These are phyloP conservation scores for Elachura formosa DNA, from an alignment of 2,113 vertebrate genomes.

Conservation along the genomic window DNA sequence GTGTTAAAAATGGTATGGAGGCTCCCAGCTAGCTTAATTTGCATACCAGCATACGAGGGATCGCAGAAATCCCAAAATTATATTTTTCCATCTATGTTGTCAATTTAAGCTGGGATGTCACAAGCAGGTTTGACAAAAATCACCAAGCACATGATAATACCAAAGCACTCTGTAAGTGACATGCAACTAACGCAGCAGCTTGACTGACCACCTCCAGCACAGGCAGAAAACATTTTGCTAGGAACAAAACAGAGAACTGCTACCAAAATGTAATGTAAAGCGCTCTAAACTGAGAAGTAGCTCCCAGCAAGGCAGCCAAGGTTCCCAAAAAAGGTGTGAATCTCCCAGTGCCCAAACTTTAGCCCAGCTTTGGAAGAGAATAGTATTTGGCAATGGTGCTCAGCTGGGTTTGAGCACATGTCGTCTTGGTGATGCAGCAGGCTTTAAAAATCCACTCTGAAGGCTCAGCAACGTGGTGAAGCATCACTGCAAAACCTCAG, in stretches of 20 bases:
- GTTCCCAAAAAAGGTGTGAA: neutral
- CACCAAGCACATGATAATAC: accelerated
- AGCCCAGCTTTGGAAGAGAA: neutral
- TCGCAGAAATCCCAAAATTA: neutral
- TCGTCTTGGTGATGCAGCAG: neutral
- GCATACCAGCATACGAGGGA: accelerated
- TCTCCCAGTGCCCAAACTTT: neutral
- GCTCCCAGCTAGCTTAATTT: neutral
- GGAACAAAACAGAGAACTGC: neutral
- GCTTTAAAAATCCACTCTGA: neutral
- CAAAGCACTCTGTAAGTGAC: neutral
- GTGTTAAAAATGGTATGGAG: neutral
- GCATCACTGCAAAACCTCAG: neutral
- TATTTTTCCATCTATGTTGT: neutral
- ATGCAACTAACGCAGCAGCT: neutral
- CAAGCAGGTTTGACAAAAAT: neutral
- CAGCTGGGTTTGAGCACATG: accelerated
- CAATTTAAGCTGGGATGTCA: neutral
- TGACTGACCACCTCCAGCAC: neutral
- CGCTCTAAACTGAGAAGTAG: neutral
- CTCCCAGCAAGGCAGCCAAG: neutral
- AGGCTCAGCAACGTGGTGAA: neutral
- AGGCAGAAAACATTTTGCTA: neutral
- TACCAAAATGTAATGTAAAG: neutral
- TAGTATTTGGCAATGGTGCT: accelerated